A percentile compares a stretch with the other conserved stretches of the same genome.
Evolutionary conservation across 2,888 invertebrate species (phyloP).

Genomic region (Caenorhabditis drosophilae): DNA sequence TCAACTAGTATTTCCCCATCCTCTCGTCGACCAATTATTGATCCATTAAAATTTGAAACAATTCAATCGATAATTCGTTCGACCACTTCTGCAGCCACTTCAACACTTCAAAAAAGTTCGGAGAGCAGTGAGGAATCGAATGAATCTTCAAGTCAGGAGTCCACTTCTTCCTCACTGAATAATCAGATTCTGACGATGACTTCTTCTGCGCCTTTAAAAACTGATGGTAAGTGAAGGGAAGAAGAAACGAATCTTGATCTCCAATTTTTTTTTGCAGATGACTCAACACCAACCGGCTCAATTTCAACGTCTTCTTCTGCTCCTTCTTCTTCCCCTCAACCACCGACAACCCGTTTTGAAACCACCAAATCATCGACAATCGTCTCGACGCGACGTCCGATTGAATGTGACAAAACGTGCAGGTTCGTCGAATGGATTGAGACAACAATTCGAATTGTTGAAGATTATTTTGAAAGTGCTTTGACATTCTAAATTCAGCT

Average conservation of each 20-base stretch:
- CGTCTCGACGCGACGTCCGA: too few species aligned
- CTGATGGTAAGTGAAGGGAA: too few species aligned
- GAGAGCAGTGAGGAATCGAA: neutral
- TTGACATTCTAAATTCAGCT: too few species aligned
- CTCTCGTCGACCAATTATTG: neutral
- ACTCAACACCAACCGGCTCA: neutral
- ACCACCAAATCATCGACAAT: too few species aligned
- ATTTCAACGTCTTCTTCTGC: conserved; percentile 1
- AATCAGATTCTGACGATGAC: too few species aligned
- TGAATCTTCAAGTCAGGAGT: neutral
- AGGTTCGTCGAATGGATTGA: conserved; percentile 41
- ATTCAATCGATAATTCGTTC: neutral
- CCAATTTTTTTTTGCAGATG: too few species aligned
- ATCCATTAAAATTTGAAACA: neutral
- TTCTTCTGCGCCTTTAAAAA: too few species aligned
- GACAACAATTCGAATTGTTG: conserved; percentile 20
- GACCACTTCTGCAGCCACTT: neutral
- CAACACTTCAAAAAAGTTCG: neutral
- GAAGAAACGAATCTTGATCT: too few species aligned
- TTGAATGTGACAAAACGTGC: conserved; percentile 34
- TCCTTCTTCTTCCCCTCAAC: neutral
- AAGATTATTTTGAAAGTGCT: conserved; percentile 24
- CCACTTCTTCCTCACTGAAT: conserved; percentile 14
- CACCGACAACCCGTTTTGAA: neutral
- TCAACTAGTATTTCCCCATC: conserved; percentile 15